Percentiles rank a stretch among this genome's conserved stretches.
phyloP scores from a whole-genome alignment of 2,113 vertebrate species.

The Onychorhynchus coronatus region DNA sequence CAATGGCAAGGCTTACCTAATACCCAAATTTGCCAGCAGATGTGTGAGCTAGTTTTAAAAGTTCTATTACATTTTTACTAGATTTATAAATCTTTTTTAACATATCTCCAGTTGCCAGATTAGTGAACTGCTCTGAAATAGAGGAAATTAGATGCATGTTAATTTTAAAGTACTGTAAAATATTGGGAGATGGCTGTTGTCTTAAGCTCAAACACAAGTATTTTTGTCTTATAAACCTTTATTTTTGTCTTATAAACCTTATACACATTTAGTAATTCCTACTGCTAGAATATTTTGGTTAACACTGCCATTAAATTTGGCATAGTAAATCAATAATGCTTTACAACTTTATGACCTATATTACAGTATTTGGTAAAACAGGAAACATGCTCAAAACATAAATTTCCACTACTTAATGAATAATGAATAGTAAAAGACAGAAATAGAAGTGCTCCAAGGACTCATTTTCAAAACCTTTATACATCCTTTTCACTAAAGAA shows the following conservation, averaged over 20 bases:
- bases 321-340: conserved; percentile 11
- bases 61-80: conserved; percentile 29
- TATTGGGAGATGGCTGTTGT: neutral
- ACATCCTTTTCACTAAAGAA: neutral
- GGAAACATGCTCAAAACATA: neutral
- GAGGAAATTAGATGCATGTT: conserved; percentile 11
- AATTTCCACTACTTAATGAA: conserved; percentile 24
- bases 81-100: conserved; percentile 27
- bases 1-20: conserved; percentile 31
- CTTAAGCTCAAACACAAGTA: neutral
- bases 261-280: neutral
- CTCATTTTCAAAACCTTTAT: neutral
- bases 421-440: conserved; percentile 11
- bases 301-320: conserved; percentile 7
- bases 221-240: neutral
- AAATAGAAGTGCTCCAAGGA: conserved; percentile 29
- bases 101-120: conserved; percentile 1
- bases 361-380: conserved; percentile 14
- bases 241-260: neutral
- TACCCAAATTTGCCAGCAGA: neutral
- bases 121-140: conserved; percentile 27
- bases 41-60: conserved; percentile 33
- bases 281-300: conserved; percentile 7
- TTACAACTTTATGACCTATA: conserved; percentile 11
- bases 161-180: neutral